Percentiles rank a stretch among this genome's conserved stretches.
phyloP scores from a whole-genome alignment of 2,888 invertebrate genomes.

The Brachypalpus laphriformis region DNA sequence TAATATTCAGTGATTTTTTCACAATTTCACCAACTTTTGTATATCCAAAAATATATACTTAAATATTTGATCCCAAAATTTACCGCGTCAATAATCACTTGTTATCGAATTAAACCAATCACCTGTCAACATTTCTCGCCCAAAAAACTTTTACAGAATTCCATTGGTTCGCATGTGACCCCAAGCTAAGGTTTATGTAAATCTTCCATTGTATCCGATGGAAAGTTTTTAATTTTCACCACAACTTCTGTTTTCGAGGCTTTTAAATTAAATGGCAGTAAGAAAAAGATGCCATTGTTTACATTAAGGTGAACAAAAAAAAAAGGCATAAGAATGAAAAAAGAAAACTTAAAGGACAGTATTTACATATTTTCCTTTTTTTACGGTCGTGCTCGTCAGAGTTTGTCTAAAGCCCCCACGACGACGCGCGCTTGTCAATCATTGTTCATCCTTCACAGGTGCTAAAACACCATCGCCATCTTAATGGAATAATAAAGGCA shows the following conservation, averaged over 20 bases:
- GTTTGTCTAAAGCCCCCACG: not conserved
- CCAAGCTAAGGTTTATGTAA: conserved; percentile 29
- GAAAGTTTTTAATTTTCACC: conserved; percentile 50
- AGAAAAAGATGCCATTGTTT: conserved; percentile 13
- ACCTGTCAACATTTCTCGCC: conserved; percentile 24
- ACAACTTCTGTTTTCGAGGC: conserved; percentile 28
- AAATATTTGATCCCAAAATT: not conserved
- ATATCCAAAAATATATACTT: not conserved
- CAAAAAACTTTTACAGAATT: conserved; percentile 16
- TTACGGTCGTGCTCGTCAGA: conserved; percentile 18
- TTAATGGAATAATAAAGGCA: conserved; percentile 36
- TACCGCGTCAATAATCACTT: conserved; percentile 37
- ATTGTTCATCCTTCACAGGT: conserved; percentile 60
- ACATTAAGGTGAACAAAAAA: not conserved
- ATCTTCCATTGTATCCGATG: conserved; percentile 28
- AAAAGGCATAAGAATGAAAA: too few relatives aligned
- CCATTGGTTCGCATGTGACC: conserved; percentile 1
- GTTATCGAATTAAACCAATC: conserved; percentile 42
- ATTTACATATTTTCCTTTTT: conserved; percentile 26
- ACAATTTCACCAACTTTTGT: not conserved
- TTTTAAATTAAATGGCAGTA: conserved; percentile 9
- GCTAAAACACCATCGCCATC: conserved; percentile 40
- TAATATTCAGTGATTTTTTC: too few relatives aligned
- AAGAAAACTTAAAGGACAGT: not conserved
- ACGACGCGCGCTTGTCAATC: conserved; percentile 37